A percentile compares a stretch with the other conserved stretches of the same genome.
Conservation (phyloP, 1,140 invertebrate species). For the Drosophila sp. region DNA sequence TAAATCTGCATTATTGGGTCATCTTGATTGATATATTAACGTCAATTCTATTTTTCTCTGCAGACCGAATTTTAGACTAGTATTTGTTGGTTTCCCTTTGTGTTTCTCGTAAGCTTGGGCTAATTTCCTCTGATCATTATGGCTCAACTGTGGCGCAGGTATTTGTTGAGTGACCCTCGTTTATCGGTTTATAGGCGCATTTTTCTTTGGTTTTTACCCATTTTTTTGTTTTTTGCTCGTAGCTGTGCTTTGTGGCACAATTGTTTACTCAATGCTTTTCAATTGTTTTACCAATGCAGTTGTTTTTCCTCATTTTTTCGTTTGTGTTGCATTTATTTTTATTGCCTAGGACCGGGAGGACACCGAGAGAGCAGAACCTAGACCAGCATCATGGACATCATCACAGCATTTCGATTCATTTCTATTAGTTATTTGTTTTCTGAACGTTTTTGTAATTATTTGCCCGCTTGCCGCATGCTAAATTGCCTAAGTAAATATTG, state of each 20-base stretch:
- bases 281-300: constrained; percentile 59
- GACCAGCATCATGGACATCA: background rate
- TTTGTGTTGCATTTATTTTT: constrained; percentile 45
- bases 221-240: constrained; percentile 12
- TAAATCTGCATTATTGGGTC: background rate
- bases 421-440: constrained; percentile 81
- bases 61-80: background rate
- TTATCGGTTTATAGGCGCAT: background rate
- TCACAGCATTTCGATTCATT: constrained; percentile 32
- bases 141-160: background rate
- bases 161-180: background rate
- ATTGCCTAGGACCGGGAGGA: constrained; percentile 36
- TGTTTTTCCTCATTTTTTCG: background rate
- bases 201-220: constrained; percentile 10
- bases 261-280: constrained; percentile 56
- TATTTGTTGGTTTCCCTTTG: too few relatives aligned
- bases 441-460: constrained; percentile 80
- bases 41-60: background rate
- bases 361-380: too few relatives aligned
- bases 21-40: background rate
- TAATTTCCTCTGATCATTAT: background rate
- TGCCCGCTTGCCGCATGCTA: constrained; percentile 77
- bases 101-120: too few relatives aligned
- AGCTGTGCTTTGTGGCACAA: constrained; percentile 19
- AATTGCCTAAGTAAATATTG: constrained; percentile 80